Evolutionary conservation across 2,113 vertebrate species (phyloP), one percentile per base, ranked within the genome.

Genomic region (Centropristis striata): DNA sequence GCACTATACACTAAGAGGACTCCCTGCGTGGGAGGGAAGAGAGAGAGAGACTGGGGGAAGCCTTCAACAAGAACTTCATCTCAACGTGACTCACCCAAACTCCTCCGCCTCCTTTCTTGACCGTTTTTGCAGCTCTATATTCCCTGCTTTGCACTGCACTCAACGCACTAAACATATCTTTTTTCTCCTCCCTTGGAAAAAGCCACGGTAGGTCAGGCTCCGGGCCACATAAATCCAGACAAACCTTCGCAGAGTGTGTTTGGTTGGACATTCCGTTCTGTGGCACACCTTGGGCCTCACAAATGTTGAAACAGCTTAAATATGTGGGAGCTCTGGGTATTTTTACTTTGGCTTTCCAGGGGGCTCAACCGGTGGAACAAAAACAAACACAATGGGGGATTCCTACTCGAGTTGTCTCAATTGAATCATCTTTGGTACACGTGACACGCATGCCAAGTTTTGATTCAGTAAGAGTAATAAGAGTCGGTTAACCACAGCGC

Each of bases 301-400:
- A 60, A 82, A 83, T 90, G 78, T 88, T 85, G 66, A 84, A 81
- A 90, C 60, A 75, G 68, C 71, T 86, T 60, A 75, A 87, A 87
- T 74, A 71, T 77, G 85, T 75, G 69, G 79, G 75, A 83, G 76
- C 68, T 71, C 71, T 75, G 72, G 83, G 80, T 89, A 71, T 87
- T 91, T 88, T 92, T 79, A 69, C 84, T 85, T 75, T 71, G 49
- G 44, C 67, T 89, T 88, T 84, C 81, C 81, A 63, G 60, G 47
- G 68, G 84, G 76, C 88, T 81, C 83, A 59, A 46, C 78, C 37
- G 27, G 5, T 75, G 67, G 77, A 89, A 84, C 23, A 72, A 85
- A 92, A 92, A 91, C 84, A 87, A 92, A 90, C 75, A 86, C 77
- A 82, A 79, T 7, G 80, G 75, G 75, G 77, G 83, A 89, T 81